phyloP scores from a whole-genome alignment of 2,888 invertebrate genomes.

The Agapetus fuscipes region DNA sequence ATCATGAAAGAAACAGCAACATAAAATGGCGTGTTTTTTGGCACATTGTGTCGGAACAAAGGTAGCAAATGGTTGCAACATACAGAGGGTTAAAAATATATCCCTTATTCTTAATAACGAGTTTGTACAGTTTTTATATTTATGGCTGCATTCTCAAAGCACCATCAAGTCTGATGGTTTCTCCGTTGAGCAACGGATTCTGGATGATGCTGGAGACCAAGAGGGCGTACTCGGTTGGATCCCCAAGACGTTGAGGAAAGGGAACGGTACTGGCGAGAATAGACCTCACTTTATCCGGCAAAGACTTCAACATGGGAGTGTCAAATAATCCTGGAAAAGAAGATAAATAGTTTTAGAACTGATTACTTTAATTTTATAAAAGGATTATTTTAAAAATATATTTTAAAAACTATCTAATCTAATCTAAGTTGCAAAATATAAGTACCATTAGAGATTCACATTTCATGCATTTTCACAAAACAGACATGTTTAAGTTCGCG shows the following conservation, averaged over 20 bases:
- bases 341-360: not conserved
- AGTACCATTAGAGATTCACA: no score
- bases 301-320: constrained; percentile 40
- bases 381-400: not conserved
- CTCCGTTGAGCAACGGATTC: constrained; percentile 49
- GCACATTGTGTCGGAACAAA: no score
- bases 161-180: constrained; percentile 49
- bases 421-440: no score
- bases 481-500: no score
- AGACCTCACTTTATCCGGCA: constrained; percentile 43
- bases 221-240: constrained; percentile 44
- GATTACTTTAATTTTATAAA: not conserved
- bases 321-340: constrained; percentile 42
- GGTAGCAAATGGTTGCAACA: no score
- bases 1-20: no score
- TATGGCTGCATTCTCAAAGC: constrained; percentile 44
- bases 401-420: not conserved
- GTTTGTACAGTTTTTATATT: not conserved
- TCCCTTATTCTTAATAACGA: no score
- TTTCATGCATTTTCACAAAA: no score
- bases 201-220: constrained; percentile 46
- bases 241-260: constrained; percentile 45
- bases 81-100: no score
- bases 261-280: constrained; percentile 41
- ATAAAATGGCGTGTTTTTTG: no score